Conservation (phyloP, 2,113 vertebrate species). For the Neolamprologus cancellatus region DNA sequence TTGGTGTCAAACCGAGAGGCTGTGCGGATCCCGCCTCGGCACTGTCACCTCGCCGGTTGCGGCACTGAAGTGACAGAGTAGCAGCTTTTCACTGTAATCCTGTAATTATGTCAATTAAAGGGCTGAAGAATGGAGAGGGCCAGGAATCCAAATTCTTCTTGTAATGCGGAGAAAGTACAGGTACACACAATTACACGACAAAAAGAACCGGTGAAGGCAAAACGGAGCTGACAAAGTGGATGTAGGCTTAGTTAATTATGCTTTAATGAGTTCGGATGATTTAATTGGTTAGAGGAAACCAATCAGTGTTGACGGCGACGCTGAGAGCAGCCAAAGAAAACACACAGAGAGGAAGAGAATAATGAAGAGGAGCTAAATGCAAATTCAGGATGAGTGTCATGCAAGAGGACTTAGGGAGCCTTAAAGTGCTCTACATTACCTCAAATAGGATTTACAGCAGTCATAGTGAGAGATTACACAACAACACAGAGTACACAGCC, state of each 20-base stretch:
- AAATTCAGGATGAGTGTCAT: slow-evolving; percentile 52
- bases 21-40: slow-evolving; percentile 35
- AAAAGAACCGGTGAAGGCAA: neutral
- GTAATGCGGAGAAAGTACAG: slow-evolving; percentile 7
- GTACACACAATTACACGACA: neutral
- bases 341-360: neutral
- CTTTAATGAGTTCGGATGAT: neutral
- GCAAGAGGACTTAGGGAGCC: slow-evolving; percentile 40
- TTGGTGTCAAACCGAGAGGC: slow-evolving; percentile 55
- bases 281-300: neutral
- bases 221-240: neutral
- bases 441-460: slow-evolving; percentile 58
- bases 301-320: neutral
- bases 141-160: slow-evolving; percentile 14
- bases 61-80: slow-evolving; percentile 47
- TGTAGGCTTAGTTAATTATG: neutral
- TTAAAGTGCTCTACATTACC: slow-evolving; percentile 53
- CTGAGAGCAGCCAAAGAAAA: neutral
- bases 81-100: slow-evolving; percentile 65
- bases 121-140: slow-evolving; percentile 19
- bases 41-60: slow-evolving; percentile 36
- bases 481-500: slow-evolving; percentile 13
- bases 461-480: slow-evolving; percentile 48
- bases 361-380: slow-evolving; percentile 19
- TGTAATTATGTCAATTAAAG: slow-evolving; percentile 70